Evolutionary conservation across 2,113 vertebrate genomes (phyloP), one percentile per base, ranked within the genome.

Genomic region (Callionymus lyra): DNA sequence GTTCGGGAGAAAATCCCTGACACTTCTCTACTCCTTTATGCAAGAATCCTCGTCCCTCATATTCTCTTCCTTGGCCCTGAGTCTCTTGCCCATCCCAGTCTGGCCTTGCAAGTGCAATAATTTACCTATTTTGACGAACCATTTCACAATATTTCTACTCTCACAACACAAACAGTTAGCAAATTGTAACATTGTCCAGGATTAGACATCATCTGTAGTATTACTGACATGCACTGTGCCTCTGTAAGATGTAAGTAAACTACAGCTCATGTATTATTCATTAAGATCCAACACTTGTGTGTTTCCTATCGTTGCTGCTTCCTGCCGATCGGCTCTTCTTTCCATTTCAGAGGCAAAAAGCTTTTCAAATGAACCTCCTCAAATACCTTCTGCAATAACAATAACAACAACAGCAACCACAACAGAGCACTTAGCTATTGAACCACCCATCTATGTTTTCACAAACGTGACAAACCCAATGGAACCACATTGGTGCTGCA

Each of bases 311-410:
- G 48, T 54, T 35, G 8, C 53, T 53, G 39, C 77, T 71, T 77
- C 68, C 72, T 77, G 69, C 48, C 59, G 42, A 55, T 58, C 49
- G 4, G 12, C 70, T 68, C 53, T 60, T 76, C 56, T 80, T 80
- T 78, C 78, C 81, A 83, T 83, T 60, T 78, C 63, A 68, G 70
- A 60, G 53, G 59, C 56, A 77, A 71, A 80, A 63, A 80, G 78
- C 70, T 67, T 78, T 65, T 77, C 70, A 71, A 77, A 67, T n/a
- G 45, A 75, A 65, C 68, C 59, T 47, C 57, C 62, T 61, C 61
- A 46, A 68, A 68, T 64, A 71, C 32, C 53, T 58, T 38, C 59
- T 56, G 31, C 52, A 72, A 41, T 63, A 66, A 62, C 47, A 68
- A 76, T 44, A 46, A 64, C 54, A 54, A 53, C 38, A 14, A 47